Evolutionary conservation across 2,888 invertebrate genomes (phyloP).

Genomic region (Bedellia somnulentella): DNA sequence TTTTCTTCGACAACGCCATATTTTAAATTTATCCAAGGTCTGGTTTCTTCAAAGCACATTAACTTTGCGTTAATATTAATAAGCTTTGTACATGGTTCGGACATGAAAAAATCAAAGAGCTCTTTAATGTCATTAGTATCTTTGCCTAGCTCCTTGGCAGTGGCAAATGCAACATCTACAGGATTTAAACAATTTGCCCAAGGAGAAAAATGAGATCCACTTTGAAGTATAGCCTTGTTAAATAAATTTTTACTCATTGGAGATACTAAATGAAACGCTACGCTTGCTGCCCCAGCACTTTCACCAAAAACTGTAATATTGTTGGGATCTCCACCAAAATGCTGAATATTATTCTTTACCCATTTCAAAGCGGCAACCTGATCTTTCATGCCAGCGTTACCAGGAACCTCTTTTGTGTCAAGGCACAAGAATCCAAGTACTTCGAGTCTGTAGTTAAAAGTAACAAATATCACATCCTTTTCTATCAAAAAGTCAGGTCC

Average conservation of each 20-base stretch:
- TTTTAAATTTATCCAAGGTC: slow-evolving; percentile 13
- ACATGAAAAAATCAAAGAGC: slow-evolving; percentile 25
- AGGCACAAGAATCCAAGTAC: slow-evolving; percentile 35
- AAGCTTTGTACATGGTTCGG: slow-evolving; percentile 19
- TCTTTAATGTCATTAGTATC: slow-evolving; percentile 24
- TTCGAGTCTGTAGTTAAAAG: slow-evolving; percentile 39
- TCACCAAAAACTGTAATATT: slow-evolving; percentile 48
- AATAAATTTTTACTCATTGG: slow-evolving; percentile 44
- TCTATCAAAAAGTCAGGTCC: slow-evolving; percentile 37
- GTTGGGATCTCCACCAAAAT: slow-evolving; percentile 37
- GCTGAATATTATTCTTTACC: slow-evolving; percentile 32
- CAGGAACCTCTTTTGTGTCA: slow-evolving; percentile 36
- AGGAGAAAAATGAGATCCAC: slow-evolving; percentile 64
- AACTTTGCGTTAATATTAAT: slow-evolving; percentile 13
- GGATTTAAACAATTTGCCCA: slow-evolving; percentile 50
- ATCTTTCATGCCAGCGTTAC: slow-evolving; percentile 49
- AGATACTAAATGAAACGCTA: slow-evolving; percentile 32
- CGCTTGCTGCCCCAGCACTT: slow-evolving; percentile 33
- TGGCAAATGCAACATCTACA: slow-evolving; percentile 23
- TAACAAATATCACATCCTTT: slow-evolving; percentile 33
- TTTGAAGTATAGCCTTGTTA: slow-evolving; percentile 64
- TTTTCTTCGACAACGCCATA: slow-evolving; percentile 22
- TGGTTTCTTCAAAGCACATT: slow-evolving; percentile 15
- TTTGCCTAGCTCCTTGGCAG: slow-evolving; percentile 25
- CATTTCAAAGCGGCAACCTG: slow-evolving; percentile 40